Conservation (phyloP, 30 jellyfish, hydroid and myxozoan genomes). For the Aurelia sp. region DNA sequence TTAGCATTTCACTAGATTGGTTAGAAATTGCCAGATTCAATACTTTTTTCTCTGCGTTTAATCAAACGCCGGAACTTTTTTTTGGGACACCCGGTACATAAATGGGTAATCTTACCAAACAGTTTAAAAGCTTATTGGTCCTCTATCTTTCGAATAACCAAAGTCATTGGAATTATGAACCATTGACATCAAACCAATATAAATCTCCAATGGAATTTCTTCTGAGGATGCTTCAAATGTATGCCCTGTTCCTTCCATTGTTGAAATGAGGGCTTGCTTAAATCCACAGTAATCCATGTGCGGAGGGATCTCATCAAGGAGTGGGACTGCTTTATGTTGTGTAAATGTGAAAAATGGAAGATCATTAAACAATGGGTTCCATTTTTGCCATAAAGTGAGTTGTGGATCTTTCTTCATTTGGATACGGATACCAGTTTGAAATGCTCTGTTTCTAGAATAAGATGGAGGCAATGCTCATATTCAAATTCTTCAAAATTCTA, state of each 20-base stretch:
- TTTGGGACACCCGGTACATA: too few species aligned
- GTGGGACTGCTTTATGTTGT: constrained; percentile 84
- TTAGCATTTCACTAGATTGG: too few species aligned
- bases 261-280: constrained; percentile 72
- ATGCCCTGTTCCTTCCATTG: constrained; percentile 77
- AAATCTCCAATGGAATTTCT: constrained; percentile 77
- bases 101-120: too few species aligned
- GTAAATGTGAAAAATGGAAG: constrained; percentile 81
- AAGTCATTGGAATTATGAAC: constrained; percentile 78
- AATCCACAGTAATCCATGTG: constrained; percentile 80
- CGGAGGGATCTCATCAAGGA: constrained; percentile 67
- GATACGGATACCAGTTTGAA: constrained; percentile 81
- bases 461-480: too few species aligned
- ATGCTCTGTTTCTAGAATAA: constrained; percentile 65
- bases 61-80: too few species aligned
- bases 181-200: constrained; percentile 77
- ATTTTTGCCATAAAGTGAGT: constrained; percentile 78
- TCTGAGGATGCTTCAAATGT: constrained; percentile 76
- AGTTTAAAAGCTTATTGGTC: constrained; percentile 71
- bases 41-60: too few species aligned
- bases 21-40: too few species aligned
- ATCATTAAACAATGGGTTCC: constrained; percentile 79
- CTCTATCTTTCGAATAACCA: constrained; percentile 92
- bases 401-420: constrained; percentile 71
- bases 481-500: too few species aligned